Conservation (phyloP, 2,113 vertebrate species). For the Rattus rattus region DNA sequence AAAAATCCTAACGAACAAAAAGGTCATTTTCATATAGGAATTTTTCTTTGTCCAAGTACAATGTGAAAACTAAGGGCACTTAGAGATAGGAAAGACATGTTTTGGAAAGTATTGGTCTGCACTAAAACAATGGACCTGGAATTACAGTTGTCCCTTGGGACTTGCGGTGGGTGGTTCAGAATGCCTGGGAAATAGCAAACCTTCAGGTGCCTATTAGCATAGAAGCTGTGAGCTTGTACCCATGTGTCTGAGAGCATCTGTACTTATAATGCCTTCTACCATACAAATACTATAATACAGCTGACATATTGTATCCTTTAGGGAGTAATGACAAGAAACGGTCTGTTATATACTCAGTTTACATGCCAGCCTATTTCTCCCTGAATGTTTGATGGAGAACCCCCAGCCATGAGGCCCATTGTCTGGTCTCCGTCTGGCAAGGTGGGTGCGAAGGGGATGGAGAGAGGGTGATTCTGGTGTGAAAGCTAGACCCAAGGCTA, state of each 20-base stretch:
- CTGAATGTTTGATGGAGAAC: not conserved
- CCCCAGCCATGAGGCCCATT: too few species aligned
- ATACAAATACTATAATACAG: not conserved
- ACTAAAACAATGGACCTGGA: not conserved
- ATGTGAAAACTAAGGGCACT: not conserved
- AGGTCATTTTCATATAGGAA: not conserved
- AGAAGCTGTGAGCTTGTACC: not conserved
- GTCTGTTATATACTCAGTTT: not conserved
- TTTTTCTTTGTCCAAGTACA: not conserved
- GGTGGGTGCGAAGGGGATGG: not conserved
- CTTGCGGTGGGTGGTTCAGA: not conserved
- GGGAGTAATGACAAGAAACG: not conserved
- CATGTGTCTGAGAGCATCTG: not conserved
- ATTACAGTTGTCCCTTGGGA: not conserved
- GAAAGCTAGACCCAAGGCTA: not conserved
- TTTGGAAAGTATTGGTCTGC: not conserved
- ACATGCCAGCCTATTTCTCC: not conserved
- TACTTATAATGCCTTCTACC: not conserved
- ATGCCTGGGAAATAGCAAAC: not conserved
- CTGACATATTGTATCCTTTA: not conserved
- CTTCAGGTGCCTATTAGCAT: not conserved
- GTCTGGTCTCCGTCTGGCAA: not conserved
- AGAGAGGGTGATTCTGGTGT: fast-evolving
- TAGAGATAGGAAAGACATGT: not conserved
- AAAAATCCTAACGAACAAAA: not conserved